phyloP scores from a whole-genome alignment of 2,113 vertebrate species.

The Microcebus jonahi region DNA sequence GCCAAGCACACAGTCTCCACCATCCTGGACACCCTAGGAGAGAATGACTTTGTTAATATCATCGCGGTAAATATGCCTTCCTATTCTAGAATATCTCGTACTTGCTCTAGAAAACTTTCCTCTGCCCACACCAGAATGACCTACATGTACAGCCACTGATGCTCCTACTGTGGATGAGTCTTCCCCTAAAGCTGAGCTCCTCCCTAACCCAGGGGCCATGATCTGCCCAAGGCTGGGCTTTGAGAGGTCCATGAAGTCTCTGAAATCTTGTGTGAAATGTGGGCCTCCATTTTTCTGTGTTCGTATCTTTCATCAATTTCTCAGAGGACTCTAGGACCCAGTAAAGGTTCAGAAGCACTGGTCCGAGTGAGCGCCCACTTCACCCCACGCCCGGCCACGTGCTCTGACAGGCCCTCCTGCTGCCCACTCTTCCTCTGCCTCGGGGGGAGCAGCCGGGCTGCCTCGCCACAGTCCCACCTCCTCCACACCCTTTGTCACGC shows the following conservation, averaged over 20 bases:
- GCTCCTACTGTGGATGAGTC: background rate
- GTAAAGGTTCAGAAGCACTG: background rate
- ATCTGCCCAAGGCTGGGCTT: background rate
- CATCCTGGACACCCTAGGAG: constrained; percentile 95
- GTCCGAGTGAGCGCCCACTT: background rate
- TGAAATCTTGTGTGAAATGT: background rate
- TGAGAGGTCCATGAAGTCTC: background rate
- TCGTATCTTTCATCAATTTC: background rate
- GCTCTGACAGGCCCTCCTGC: background rate
- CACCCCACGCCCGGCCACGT: rapidly evolving
- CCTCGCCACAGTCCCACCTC: background rate
- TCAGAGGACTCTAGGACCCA: background rate
- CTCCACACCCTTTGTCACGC: background rate
- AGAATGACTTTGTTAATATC: constrained; percentile 98
- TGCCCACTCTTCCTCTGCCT: background rate
- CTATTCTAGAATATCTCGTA: background rate
- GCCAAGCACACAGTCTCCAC: constrained; percentile 96
- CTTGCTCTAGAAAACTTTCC: background rate
- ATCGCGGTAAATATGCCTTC: constrained; percentile 88
- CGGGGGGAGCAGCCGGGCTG: background rate
- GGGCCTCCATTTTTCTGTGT: background rate
- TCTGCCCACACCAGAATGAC: background rate
- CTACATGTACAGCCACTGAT: rapidly evolving
- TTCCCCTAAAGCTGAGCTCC: background rate
- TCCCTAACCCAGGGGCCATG: background rate